phyloP scores from a whole-genome alignment of 2,797 vertebrate genomes.

The Acanthurus lineatus region DNA sequence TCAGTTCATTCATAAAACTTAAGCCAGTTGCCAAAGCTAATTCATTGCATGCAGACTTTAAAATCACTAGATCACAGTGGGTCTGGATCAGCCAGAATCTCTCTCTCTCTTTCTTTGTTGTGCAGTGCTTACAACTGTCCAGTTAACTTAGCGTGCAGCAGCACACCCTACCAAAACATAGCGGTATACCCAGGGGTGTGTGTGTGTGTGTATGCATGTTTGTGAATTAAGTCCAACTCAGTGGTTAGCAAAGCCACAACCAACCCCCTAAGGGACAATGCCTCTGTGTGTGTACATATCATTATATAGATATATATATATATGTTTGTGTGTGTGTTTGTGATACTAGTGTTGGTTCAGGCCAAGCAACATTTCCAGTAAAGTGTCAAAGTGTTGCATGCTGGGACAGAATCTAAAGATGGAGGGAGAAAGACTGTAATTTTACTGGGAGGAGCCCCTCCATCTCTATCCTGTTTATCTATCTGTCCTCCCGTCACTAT shows the following conservation, averaged over 20 bases:
- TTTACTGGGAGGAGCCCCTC: conserved; percentile 61
- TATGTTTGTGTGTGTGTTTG: conserved; percentile 5
- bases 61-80: not conserved
- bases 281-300: conserved; percentile 39
- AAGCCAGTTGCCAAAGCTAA: not conserved
- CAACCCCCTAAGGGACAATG: conserved; percentile 47
- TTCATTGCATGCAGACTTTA: not conserved
- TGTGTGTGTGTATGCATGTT: conserved; percentile 20
- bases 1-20: conserved; percentile 9
- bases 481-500: conserved; percentile 23
- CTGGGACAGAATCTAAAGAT: conserved; percentile 76
- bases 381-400: conserved; percentile 80
- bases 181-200: conserved; percentile 33
- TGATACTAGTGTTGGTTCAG: conserved; percentile 46
- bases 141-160: conserved; percentile 42
- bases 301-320: conserved; percentile 2
- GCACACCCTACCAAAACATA: conserved; percentile 29
- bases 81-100: conserved; percentile 2
- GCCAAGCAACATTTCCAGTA: conserved; percentile 74
- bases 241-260: conserved; percentile 44
- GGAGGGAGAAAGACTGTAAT: conserved; percentile 74
- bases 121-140: conserved; percentile 5
- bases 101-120: not conserved
- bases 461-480: conserved; percentile 59
- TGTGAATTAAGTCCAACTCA: conserved; percentile 49